Base-by-base conservation (phyloP, 2,888 invertebrate genomes). In the Hyppa rectilinea region DNA sequence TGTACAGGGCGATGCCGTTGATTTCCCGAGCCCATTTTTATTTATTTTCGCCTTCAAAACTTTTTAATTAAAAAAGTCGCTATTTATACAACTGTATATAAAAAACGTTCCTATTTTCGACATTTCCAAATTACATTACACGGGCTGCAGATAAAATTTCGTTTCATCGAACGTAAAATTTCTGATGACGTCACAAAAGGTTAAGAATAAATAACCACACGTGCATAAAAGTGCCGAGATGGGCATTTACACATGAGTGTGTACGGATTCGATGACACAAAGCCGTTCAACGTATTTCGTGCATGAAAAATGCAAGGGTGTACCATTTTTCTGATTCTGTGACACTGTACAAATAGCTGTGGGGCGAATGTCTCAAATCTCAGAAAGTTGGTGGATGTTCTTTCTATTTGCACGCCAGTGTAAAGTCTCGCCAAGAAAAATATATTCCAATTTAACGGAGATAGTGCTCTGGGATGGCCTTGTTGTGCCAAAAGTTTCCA, bases 311-410 rank as follows among this genome's bases (percentile, higher is more conserved):
- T 89, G 92, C 90, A 88, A 90, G 89, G 80, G 84, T 83, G 85
- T 85, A 88, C 89, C 87, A 92, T 80, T 75, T 78, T 80, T 80
- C 81, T 80, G 76, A 92, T 90, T 92, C 91, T 89, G 87, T 90
- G 92, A 92, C 92, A 89, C 87, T 87, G 83, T 88, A 90, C 92
- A 93, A 93, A 93, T 92, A 92, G 91, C 92, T 89, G 87, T 76
- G 84, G 88, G 92, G 79, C 47, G 89, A 88, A 92, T 90, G 90
- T 89, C 88, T 89, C 87, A 89, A 91, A 91, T 92, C 90, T 90
- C 87, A 87, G 89, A 88, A 87, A 89, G 88, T 88, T 67, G 55
- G 49, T 40, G 56, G 86, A 88, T 91, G 88, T 88, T 88, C 88
- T 89, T 88, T 89, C 87, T 88, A 86, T 89, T 89, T 90, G 88